phyloP scores from a whole-genome alignment of 2,113 vertebrate species.

The Isichthys henryi region DNA sequence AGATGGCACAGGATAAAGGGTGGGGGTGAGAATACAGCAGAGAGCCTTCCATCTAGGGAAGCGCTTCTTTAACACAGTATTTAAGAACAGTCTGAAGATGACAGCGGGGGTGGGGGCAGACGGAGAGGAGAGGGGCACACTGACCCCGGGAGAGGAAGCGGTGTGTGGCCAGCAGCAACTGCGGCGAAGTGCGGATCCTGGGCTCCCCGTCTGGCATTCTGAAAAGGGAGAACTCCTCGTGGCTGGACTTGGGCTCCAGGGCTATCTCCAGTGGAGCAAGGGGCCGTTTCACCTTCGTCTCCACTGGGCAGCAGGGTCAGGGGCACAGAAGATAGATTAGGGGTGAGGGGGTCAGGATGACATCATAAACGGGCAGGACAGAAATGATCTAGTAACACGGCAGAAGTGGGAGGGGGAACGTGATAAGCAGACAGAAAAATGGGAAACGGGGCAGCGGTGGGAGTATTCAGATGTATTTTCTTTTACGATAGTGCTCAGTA shows the following conservation, averaged over 20 bases:
- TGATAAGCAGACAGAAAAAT: background rate
- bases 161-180: constrained; percentile 82
- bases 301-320: constrained; percentile 47
- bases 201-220: constrained; percentile 66
- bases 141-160: constrained; percentile 84
- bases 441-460: background rate
- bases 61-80: background rate
- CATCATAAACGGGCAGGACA: background rate
- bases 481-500: background rate
- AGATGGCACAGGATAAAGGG: background rate
- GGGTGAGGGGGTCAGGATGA: background rate
- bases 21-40: background rate
- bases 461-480: background rate
- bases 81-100: background rate
- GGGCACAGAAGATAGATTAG: background rate
- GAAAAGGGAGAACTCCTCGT: constrained; percentile 80
- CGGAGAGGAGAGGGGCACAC: background rate
- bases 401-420: background rate
- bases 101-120: background rate
- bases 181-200: constrained; percentile 79
- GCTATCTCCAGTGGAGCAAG: constrained; percentile 55
- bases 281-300: constrained; percentile 66
- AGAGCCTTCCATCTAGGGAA: background rate
- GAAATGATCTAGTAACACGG: background rate
- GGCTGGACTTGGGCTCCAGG: constrained; percentile 53